A percentile compares a stretch with the other conserved stretches of the same genome.
phyloP scores from a whole-genome alignment of 1,140 invertebrate species.

The Scaptomyza hsui region DNA sequence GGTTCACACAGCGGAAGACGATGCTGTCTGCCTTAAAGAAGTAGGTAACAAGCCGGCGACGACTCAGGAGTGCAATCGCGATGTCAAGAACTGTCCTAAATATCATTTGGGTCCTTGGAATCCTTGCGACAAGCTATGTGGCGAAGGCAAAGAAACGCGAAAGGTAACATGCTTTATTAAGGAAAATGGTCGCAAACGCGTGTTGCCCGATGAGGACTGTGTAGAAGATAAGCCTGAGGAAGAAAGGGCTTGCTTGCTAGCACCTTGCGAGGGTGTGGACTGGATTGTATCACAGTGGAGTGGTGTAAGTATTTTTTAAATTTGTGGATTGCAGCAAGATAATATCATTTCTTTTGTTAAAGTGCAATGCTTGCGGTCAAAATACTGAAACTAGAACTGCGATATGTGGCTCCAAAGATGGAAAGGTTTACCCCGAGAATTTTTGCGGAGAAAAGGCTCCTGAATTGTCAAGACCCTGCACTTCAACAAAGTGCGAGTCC shows the following conservation, averaged over 20 bases:
- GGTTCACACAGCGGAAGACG: constrained; percentile 84
- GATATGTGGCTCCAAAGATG: constrained; percentile 89
- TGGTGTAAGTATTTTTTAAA: constrained; percentile 88
- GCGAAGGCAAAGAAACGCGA: constrained; percentile 90
- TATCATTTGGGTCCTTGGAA: constrained; percentile 95
- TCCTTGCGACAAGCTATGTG: constrained; percentile 95
- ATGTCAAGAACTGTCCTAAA: constrained; percentile 90
- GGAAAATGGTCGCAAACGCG: constrained; percentile 88
- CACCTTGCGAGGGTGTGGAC: constrained; percentile 95
- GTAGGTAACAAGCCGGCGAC: constrained; percentile 89
- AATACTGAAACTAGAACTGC: constrained; percentile 90
- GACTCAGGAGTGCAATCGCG: constrained; percentile 89
- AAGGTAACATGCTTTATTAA: constrained; percentile 90
- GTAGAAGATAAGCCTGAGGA: constrained; percentile 88
- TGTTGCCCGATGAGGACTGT: constrained; percentile 90
- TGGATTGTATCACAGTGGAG: constrained; percentile 95
- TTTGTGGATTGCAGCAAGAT: not conserved
- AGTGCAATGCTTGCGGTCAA: constrained; percentile 91
- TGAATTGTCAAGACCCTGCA: constrained; percentile 84
- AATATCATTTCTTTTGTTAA: constrained; percentile 4
- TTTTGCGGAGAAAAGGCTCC: constrained; percentile 88
- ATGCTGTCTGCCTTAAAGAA: constrained; percentile 88
- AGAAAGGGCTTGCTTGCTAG: constrained; percentile 89
- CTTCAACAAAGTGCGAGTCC: constrained; percentile 87
- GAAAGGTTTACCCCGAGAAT: constrained; percentile 88